A percentile compares a stretch with the other conserved stretches of the same genome.
Conservation (phyloP, 1,140 invertebrate species). For the Acromyrmex heyeri region DNA sequence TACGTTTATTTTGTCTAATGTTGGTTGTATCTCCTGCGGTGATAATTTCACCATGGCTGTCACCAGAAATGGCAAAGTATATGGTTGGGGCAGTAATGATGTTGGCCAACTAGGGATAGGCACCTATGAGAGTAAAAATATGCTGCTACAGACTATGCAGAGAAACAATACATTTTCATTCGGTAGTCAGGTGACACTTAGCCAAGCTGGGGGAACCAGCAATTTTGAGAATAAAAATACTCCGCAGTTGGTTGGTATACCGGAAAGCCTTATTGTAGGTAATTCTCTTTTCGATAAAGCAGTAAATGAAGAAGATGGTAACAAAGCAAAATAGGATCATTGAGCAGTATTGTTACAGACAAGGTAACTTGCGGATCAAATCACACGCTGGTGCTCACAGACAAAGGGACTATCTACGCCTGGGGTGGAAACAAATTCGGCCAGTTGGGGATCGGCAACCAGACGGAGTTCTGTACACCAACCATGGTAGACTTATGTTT, state of each 20-base stretch:
- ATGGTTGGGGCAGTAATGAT: conserved; percentile 90
- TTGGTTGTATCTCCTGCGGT: conserved; percentile 89
- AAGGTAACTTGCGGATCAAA: conserved; percentile 90
- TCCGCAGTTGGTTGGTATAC: conserved; percentile 84
- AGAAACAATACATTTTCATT: too few species aligned
- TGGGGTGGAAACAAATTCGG: conserved; percentile 91
- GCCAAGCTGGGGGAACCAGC: too few species aligned
- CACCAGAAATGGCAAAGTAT: conserved; percentile 89
- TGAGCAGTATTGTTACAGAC: conserved; percentile 68
- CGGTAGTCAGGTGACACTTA: too few species aligned
- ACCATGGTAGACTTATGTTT: not conserved
- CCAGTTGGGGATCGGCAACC: conserved; percentile 89
- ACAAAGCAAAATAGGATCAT: not conserved
- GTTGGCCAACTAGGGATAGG: conserved; percentile 88
- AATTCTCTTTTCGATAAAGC: conserved; percentile 59
- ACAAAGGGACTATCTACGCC: conserved; percentile 89
- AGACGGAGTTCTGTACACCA: conserved; percentile 50
- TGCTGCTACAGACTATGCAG: too few species aligned
- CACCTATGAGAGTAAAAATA: conserved; percentile 88
- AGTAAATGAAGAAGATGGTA: not conserved
- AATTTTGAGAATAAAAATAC: conserved; percentile 45
- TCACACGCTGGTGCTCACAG: conserved; percentile 89
- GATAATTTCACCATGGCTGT: conserved; percentile 89
- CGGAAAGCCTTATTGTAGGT: conserved; percentile 87
- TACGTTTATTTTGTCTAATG: conserved; percentile 86